Percentiles rank a stretch among this genome's conserved stretches.
Conservation (phyloP, 2,113 vertebrate species). For the Myocastor coypus region DNA sequence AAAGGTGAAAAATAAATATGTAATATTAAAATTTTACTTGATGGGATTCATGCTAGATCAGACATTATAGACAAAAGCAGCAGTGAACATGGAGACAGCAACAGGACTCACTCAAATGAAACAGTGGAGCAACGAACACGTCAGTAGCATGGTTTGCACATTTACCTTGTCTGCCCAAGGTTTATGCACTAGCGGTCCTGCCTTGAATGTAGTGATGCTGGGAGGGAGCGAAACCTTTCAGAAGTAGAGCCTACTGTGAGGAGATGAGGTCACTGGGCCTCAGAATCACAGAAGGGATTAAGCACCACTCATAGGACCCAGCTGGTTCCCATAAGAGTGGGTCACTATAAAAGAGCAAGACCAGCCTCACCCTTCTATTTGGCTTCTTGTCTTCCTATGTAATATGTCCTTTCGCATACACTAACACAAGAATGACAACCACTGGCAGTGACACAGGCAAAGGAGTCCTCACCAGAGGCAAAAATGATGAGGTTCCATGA, state of each 20-base stretch:
- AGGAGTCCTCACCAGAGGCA: not conserved
- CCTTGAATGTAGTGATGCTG: not conserved
- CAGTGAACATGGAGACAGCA: not conserved
- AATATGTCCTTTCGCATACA: not conserved
- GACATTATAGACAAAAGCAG: not conserved
- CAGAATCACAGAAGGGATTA: not conserved
- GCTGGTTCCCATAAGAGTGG: not conserved
- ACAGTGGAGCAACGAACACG: not conserved
- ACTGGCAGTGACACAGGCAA: not conserved
- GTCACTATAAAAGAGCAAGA: not conserved
- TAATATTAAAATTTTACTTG: slow-evolving; percentile 2
- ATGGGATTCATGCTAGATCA: not conserved
- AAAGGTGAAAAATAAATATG: not conserved
- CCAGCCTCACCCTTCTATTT: not conserved
- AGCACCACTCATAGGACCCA: not conserved
- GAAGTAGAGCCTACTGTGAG: not conserved
- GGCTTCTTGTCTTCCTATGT: not conserved
- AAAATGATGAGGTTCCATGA: not conserved
- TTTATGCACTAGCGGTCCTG: not conserved
- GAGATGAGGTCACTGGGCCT: not conserved
- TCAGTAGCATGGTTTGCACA: not conserved
- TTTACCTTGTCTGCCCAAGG: not conserved
- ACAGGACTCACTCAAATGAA: not conserved
- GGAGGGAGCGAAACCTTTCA: not conserved
- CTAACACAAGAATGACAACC: not conserved